Evolutionary conservation across 2,888 invertebrate genomes (phyloP).

Genomic region (Miltochrista miniata): DNA sequence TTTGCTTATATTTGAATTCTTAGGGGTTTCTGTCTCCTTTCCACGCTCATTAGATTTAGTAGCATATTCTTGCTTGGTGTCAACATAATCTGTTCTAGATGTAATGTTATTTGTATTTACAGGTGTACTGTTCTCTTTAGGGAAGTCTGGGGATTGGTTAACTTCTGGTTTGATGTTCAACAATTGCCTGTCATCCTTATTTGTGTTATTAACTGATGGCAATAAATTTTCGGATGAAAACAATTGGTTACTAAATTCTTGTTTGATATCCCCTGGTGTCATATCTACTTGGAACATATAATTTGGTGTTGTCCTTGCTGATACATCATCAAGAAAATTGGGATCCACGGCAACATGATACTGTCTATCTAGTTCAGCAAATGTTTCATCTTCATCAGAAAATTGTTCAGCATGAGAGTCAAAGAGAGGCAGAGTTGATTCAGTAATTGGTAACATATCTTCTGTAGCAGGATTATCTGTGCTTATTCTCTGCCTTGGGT

Average conservation of each 20-base stretch:
- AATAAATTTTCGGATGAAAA: conserved; percentile 38
- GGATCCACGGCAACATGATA: conserved; percentile 79
- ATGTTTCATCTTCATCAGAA: conserved; percentile 72
- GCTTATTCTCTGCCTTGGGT: conserved; percentile 36
- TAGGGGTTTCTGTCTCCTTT: conserved; percentile 40
- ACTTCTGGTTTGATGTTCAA: conserved; percentile 25
- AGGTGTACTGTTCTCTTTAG: conserved; percentile 23
- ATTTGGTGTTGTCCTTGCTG: conserved; percentile 19
- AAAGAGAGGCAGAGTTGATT: conserved; percentile 55
- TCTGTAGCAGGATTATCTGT: conserved; percentile 38
- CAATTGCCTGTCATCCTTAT: conserved; percentile 1
- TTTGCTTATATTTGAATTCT: conserved; percentile 37
- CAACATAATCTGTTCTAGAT: conserved; percentile 17
- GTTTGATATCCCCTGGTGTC: conserved; percentile 25
- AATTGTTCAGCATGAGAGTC: conserved; percentile 54
- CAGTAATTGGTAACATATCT: conserved; percentile 28
- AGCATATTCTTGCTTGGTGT: conserved; percentile 33
- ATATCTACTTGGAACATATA: conserved; percentile 1
- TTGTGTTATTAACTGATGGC: background rate
- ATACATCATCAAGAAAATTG: conserved; percentile 63
- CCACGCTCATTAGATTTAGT: conserved; percentile 34
- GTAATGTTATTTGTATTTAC: conserved; percentile 12
- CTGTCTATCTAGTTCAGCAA: conserved; percentile 74
- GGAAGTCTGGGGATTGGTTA: conserved; percentile 12
- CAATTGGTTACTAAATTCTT: conserved; percentile 47